Evolutionary conservation across 2,797 vertebrate species (phyloP).

Genomic region (Melanogrammus aeglefinus): DNA sequence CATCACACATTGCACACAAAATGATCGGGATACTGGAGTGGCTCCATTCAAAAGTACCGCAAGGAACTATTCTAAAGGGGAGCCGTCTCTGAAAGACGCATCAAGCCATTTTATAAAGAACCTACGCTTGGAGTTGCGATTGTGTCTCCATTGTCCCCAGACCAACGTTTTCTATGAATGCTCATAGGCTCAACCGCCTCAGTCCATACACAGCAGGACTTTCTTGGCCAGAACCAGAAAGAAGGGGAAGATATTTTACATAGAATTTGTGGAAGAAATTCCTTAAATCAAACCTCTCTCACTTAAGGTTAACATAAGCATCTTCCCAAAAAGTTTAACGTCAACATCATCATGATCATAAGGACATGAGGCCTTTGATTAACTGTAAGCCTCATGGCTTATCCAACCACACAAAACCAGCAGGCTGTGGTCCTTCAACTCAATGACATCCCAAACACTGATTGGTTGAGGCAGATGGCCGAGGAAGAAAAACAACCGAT

Average conservation of each 20-base stretch:
- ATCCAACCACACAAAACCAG: neutral
- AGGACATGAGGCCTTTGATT: neutral
- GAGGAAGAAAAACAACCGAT: neutral
- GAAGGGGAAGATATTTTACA: neutral
- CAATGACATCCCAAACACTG: neutral
- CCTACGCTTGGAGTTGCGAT: neutral
- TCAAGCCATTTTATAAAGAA: neutral
- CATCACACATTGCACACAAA: neutral
- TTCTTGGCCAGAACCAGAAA: neutral
- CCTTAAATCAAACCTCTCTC: neutral
- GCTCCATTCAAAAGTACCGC: neutral
- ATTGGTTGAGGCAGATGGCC: neutral
- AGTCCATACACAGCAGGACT: neutral
- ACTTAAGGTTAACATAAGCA: neutral
- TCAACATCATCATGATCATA: neutral
- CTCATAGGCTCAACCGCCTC: neutral
- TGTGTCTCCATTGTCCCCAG: neutral
- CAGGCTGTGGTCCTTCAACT: neutral
- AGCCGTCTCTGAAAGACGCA: neutral
- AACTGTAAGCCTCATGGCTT: neutral
- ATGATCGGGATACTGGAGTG: neutral
- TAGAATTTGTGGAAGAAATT: neutral
- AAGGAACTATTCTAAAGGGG: neutral
- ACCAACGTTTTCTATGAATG: neutral
- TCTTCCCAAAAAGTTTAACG: neutral